Evolutionary conservation across 2,888 invertebrate genomes (phyloP).

Genomic region (Anticlea derivata): DNA sequence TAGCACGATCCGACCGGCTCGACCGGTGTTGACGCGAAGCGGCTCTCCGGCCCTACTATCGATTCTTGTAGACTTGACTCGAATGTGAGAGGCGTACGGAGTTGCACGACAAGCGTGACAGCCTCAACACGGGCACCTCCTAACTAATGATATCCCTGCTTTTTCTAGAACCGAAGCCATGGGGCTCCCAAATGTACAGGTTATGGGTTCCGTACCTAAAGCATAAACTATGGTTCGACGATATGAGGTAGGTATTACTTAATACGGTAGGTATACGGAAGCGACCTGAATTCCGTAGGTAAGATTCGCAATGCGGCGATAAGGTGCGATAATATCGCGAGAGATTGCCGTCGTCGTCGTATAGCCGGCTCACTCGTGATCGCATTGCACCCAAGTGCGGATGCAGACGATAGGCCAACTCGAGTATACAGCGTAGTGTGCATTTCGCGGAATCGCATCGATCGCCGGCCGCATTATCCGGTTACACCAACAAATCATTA

Average conservation of each 20-base stretch:
- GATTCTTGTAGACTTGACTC: conserved; percentile 39
- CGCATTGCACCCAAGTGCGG: conserved; percentile 62
- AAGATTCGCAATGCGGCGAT: conserved; percentile 56
- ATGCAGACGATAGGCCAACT: conserved; percentile 57
- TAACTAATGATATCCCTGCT: conserved; percentile 75
- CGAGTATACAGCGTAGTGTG: conserved; percentile 60
- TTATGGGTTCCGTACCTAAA: conserved; percentile 33
- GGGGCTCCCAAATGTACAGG: conserved; percentile 82
- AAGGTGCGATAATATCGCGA: conserved; percentile 40
- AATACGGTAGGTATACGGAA: conserved; percentile 43
- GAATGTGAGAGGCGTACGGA: conserved; percentile 81
- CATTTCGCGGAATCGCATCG: conserved; percentile 67
- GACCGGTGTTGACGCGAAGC: conserved; percentile 46
- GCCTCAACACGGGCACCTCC: conserved; percentile 82
- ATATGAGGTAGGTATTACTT: conserved; percentile 18
- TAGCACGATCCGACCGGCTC: conserved; percentile 43
- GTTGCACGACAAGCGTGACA: conserved; percentile 78
- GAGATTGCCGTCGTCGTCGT: conserved; percentile 54
- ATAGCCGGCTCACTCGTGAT: conserved; percentile 52
- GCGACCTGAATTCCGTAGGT: conserved; percentile 56
- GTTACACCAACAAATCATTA: conserved; percentile 75
- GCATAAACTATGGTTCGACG: conserved; percentile 4
- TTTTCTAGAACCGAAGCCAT: conserved; percentile 80
- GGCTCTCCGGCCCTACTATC: conserved; percentile 38
- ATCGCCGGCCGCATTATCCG: conserved; percentile 56